Evolutionary conservation across 2,888 invertebrate species (phyloP).

Genomic region (Drosophila parthenogenetica): DNA sequence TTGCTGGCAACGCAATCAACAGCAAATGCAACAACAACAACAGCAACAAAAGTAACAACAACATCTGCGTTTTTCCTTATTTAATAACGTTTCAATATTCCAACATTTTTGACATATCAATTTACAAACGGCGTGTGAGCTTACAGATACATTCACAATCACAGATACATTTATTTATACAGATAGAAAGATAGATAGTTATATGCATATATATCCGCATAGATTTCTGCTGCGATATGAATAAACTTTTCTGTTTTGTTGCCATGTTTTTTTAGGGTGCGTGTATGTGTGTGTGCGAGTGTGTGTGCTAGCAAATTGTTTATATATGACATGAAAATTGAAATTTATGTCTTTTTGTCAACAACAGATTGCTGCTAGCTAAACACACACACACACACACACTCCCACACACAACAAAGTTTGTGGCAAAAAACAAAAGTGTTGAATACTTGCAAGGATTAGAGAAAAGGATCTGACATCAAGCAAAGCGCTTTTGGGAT

Average conservation of each 20-base stretch:
- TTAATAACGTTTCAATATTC: slow-evolving; percentile 81
- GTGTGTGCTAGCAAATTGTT: slow-evolving; percentile 68
- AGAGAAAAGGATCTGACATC: slow-evolving; percentile 3
- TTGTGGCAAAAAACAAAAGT: slow-evolving; percentile 36
- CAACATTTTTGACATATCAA: slow-evolving; percentile 79
- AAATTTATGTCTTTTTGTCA: slow-evolving; percentile 68
- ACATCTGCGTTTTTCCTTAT: slow-evolving; percentile 71
- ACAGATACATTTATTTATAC: slow-evolving; percentile 20
- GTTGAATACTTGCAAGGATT: slow-evolving; percentile 35
- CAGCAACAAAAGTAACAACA: slow-evolving; percentile 37
- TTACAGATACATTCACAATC: slow-evolving; percentile 40
- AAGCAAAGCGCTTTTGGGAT: slow-evolving; percentile 14
- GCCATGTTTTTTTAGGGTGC: slow-evolving; percentile 27
- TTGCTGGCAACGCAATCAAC: slow-evolving; percentile 57
- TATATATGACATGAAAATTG: slow-evolving; percentile 77
- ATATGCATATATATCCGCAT: slow-evolving; percentile 33
- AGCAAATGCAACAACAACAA: slow-evolving; percentile 29
- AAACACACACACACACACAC: slow-evolving; percentile 28
- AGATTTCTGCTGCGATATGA: slow-evolving; percentile 60
- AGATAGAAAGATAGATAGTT: slow-evolving; percentile 1
- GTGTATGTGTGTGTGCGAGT: slow-evolving; percentile 14
- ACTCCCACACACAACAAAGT: slow-evolving; percentile 41
- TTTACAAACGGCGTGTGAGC: slow-evolving; percentile 63
- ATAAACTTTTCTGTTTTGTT: slow-evolving; percentile 58
- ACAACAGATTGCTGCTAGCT: slow-evolving; percentile 63